Percentiles rank a stretch among this genome's conserved stretches.
Evolutionary conservation across 2,797 vertebrate species (phyloP).

Genomic region (Echeneis naucrates): DNA sequence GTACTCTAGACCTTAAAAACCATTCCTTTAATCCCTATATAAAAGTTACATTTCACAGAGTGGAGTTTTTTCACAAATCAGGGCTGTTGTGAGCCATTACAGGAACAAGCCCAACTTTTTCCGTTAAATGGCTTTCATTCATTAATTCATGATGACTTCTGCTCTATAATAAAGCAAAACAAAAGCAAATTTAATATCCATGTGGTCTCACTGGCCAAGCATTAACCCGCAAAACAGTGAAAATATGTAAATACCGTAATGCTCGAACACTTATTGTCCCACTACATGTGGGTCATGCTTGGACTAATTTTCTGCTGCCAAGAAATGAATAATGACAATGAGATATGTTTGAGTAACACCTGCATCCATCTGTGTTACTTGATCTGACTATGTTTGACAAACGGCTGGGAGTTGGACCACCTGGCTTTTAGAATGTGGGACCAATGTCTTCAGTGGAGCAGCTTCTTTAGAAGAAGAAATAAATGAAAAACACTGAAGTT

Average conservation of each 20-base stretch:
- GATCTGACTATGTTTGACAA: slow-evolving; percentile 74
- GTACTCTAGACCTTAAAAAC: background rate
- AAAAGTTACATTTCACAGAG: background rate
- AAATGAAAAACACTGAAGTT: slow-evolving; percentile 2
- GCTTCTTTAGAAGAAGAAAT: slow-evolving; percentile 38
- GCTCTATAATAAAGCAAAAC: background rate
- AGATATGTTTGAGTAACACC: slow-evolving; percentile 72
- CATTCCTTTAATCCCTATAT: background rate
- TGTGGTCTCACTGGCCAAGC: slow-evolving; percentile 4
- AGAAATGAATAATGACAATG: slow-evolving; percentile 63
- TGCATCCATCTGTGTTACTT: slow-evolving; percentile 72
- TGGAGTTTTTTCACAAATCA: background rate
- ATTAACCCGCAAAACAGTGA: slow-evolving; percentile 38
- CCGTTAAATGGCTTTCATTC: background rate
- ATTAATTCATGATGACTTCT: background rate
- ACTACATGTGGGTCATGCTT: slow-evolving; percentile 49
- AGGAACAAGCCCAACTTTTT: background rate
- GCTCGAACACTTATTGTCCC: slow-evolving; percentile 41
- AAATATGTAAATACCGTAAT: slow-evolving; percentile 51
- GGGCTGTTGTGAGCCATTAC: background rate
- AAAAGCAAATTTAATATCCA: background rate
- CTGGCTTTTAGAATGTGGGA: slow-evolving; percentile 56
- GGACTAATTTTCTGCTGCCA: slow-evolving; percentile 42
- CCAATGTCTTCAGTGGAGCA: slow-evolving; percentile 36
- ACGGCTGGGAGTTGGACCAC: slow-evolving; percentile 66